Percentiles rank a stretch among this genome's conserved stretches.
These are phyloP conservation scores for Albula glossodonta DNA, from an alignment of 2,113 vertebrate genomes.

Conservation along the genomic window DNA sequence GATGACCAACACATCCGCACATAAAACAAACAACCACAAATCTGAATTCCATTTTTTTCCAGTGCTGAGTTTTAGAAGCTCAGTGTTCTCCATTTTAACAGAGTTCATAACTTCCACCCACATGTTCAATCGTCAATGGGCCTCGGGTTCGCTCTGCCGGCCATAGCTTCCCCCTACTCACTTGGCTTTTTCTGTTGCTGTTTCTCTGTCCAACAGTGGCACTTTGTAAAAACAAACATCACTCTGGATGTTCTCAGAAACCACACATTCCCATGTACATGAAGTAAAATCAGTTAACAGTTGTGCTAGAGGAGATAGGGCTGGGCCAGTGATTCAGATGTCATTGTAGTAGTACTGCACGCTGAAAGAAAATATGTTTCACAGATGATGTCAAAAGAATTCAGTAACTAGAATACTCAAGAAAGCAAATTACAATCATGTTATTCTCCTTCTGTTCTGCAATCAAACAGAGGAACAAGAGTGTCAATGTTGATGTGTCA, in stretches of 20 bases:
- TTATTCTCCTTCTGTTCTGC: background rate
- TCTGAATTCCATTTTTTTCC: background rate
- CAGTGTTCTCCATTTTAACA: background rate
- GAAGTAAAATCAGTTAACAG: background rate
- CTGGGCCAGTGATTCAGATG: background rate
- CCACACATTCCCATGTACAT: conserved; percentile 26
- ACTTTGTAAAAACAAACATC: conserved; percentile 27
- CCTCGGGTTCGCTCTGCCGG: background rate
- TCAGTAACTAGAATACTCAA: background rate
- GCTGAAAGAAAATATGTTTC: background rate
- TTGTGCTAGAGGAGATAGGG: background rate
- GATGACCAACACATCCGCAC: background rate
- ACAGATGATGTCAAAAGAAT: background rate
- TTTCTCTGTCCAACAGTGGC: conserved; percentile 35
- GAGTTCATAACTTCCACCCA: conserved; percentile 10
- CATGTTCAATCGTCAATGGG: conserved; percentile 4
- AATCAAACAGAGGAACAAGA: too few relatives aligned
- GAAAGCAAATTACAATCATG: background rate
- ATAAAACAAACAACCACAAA: background rate
- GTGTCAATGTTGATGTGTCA: too few relatives aligned
- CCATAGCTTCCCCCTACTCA: conserved; percentile 14
- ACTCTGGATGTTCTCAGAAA: conserved; percentile 13
- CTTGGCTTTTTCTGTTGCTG: conserved; percentile 14
- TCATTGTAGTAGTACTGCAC: background rate
- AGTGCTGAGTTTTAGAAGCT: background rate